These are phyloP conservation scores for Caenorhabditis sp. DNA, from an alignment of 2,888 invertebrate genomes.

Conservation along the genomic window DNA sequence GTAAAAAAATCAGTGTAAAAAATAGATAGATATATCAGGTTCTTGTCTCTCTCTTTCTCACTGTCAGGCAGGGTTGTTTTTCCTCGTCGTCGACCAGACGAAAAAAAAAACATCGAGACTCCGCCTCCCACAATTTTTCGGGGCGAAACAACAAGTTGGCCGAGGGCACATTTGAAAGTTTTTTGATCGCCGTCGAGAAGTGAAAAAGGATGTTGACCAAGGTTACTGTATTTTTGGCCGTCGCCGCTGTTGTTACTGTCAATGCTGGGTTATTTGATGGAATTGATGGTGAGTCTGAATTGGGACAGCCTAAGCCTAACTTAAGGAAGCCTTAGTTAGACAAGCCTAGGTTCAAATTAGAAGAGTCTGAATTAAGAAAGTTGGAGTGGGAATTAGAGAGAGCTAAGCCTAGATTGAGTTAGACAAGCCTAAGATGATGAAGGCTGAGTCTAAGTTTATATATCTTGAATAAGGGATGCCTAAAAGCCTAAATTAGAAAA, in stretches of 20 bases:
- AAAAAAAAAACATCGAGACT: background rate
- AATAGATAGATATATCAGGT: background rate
- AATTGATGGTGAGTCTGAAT: conserved; percentile 27
- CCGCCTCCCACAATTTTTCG: conserved; percentile 27
- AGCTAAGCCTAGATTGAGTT: too few relatives aligned
- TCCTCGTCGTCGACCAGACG: too few relatives aligned
- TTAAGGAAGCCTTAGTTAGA: too few relatives aligned
- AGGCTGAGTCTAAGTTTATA: too few relatives aligned
- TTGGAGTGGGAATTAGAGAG: too few relatives aligned
- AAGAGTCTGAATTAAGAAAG: too few relatives aligned
- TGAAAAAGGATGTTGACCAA: conserved; percentile 1
- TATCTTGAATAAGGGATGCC: too few relatives aligned
- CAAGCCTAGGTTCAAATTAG: too few relatives aligned
- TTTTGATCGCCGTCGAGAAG: conserved; percentile 1
- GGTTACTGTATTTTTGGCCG: conserved; percentile 22
- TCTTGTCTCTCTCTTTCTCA: background rate
- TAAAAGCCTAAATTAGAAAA: too few relatives aligned
- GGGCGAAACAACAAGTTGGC: background rate
- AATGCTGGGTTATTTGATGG: conserved; percentile 50
- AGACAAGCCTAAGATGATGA: too few relatives aligned
- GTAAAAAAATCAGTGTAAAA: conserved; percentile 1
- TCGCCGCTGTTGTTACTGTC: conserved; percentile 5
- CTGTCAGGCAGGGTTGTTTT: background rate
- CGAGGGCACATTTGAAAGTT: background rate
- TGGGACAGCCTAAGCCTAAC: too few relatives aligned